phyloP scores from a whole-genome alignment of 2,113 vertebrate species.

The Smithornis capensis region DNA sequence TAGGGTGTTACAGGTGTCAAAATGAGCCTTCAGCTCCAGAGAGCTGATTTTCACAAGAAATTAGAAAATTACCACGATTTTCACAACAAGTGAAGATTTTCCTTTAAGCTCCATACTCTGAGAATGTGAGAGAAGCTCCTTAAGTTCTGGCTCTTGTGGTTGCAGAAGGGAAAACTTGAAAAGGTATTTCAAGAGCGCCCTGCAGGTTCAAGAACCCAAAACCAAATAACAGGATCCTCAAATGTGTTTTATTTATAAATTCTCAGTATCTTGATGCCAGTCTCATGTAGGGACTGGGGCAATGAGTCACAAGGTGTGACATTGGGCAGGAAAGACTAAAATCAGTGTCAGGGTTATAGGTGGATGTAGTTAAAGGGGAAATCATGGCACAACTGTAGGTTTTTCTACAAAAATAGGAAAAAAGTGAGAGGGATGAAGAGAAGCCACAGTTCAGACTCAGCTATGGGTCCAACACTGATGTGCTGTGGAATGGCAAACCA shows the following conservation, averaged over 20 bases:
- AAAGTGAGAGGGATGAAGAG: background rate
- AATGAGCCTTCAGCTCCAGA: background rate
- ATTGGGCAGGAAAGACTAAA: background rate
- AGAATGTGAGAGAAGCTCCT: background rate
- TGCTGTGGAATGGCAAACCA: background rate
- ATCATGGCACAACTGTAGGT: background rate
- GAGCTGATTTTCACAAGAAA: too few species aligned
- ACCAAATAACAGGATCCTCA: background rate
- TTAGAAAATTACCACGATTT: background rate
- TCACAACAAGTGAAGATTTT: background rate
- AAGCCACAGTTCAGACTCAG: background rate
- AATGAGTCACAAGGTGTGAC: background rate
- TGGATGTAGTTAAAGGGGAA: background rate
- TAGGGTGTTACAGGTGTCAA: background rate
- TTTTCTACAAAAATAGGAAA: background rate
- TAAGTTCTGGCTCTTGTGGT: background rate
- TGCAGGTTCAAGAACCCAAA: background rate
- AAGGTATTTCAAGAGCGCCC: background rate
- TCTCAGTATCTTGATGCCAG: background rate
- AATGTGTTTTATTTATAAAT: background rate
- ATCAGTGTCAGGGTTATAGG: background rate
- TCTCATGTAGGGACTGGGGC: background rate
- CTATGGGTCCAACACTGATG: fast-evolving
- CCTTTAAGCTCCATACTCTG: background rate
- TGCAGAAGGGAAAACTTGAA: background rate